Conservation (phyloP, 2,113 vertebrate species). For the Nothocercus julius region DNA sequence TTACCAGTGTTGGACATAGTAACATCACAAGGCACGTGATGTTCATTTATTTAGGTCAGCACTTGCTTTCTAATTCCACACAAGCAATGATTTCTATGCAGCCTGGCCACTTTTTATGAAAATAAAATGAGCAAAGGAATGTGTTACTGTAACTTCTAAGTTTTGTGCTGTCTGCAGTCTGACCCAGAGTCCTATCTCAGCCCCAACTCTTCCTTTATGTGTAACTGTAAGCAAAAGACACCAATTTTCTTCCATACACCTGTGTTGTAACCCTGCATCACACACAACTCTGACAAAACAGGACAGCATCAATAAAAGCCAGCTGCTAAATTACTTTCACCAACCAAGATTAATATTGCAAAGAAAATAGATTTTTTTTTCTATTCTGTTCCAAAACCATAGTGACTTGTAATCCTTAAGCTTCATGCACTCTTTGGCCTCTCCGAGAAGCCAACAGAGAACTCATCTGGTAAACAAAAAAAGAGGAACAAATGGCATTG, state of each 20-base stretch:
- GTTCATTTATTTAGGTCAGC: not conserved
- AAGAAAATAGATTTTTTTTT: not conserved
- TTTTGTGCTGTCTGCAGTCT: not conserved
- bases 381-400: not conserved
- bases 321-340: not conserved
- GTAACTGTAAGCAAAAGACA: accelerated
- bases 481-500: not conserved
- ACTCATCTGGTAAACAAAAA: not conserved
- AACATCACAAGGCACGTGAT: not conserved
- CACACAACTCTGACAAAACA: not conserved
- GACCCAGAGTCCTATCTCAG: not conserved
- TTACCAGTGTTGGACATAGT: not conserved
- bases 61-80: not conserved
- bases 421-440: not conserved
- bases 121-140: not conserved
- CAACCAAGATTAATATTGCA: not conserved
- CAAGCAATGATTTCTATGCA: not conserved
- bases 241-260: not conserved
- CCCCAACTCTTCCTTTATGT: not conserved
- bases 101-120: not conserved
- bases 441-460: not conserved
- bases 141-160: not conserved
- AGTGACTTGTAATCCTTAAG: not conserved
- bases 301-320: not conserved
- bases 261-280: accelerated